These are phyloP conservation scores for Sepiola atlantica DNA, from an alignment of 2,888 invertebrate species.

Conservation along the genomic window DNA sequence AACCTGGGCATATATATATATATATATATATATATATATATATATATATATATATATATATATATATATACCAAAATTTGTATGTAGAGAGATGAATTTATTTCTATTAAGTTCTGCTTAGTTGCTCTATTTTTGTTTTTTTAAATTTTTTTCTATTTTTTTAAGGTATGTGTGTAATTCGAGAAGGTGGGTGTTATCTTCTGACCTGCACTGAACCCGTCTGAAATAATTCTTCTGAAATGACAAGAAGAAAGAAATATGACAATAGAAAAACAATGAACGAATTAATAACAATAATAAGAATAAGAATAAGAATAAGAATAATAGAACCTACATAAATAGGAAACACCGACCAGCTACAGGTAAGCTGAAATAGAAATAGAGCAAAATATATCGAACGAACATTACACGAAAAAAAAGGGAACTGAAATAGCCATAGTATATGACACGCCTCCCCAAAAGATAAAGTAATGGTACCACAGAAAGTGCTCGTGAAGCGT, in stretches of 20 bases:
- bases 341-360: too few relatives aligned
- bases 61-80: not conserved
- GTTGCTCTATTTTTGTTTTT: too few relatives aligned
- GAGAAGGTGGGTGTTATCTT: not conserved
- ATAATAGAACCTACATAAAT: too few relatives aligned
- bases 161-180: not conserved
- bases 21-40: too few relatives aligned
- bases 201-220: not conserved
- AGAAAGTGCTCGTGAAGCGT: too few relatives aligned
- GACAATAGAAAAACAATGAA: not conserved
- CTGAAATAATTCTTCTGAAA: slow-evolving; percentile 32
- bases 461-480: too few relatives aligned
- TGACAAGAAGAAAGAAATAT: not conserved
- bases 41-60: not conserved
- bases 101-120: not conserved
- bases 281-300: not conserved
- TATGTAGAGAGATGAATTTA: not conserved
- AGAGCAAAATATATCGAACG: too few relatives aligned
- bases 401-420: too few relatives aligned
- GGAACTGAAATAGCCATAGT: too few relatives aligned
- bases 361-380: too few relatives aligned
- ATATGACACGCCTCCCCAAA: too few relatives aligned
- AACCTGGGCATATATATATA: not conserved
- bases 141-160: not conserved
- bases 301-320: not conserved